These are phyloP conservation scores for Drosophila mulleri DNA, from an alignment of 2,888 invertebrate genomes.

Conservation along the genomic window DNA sequence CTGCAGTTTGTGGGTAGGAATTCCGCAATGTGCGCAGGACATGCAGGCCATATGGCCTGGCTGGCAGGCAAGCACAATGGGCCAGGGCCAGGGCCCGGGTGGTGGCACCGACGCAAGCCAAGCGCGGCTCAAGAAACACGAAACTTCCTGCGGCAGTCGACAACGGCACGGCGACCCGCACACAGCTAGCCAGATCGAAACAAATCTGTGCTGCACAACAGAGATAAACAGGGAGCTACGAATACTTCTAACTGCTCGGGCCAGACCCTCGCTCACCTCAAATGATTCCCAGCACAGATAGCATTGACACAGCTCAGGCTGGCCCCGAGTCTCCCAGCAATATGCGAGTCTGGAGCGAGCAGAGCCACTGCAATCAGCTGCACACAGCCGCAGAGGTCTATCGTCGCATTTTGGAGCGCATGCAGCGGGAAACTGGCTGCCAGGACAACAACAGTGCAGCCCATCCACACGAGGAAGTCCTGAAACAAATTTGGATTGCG, in stretches of 20 bases:
- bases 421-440: slow-evolving; percentile 14
- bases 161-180: slow-evolving; percentile 55
- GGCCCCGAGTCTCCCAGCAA: not conserved
- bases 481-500: slow-evolving; percentile 63
- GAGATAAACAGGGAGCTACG: not conserved
- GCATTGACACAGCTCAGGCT: slow-evolving; percentile 7
- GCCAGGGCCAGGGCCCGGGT: slow-evolving; percentile 37
- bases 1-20: slow-evolving; percentile 68
- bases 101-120: slow-evolving; percentile 55
- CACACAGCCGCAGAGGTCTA: slow-evolving; percentile 59
- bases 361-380: slow-evolving; percentile 52
- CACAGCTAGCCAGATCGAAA: slow-evolving; percentile 53
- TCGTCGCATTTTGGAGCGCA: slow-evolving; percentile 36
- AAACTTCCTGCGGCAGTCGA: slow-evolving; percentile 63
- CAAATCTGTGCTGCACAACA: slow-evolving; percentile 45
- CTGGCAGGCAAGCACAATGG: slow-evolving; percentile 29
- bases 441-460: not conserved
- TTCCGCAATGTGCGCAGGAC: slow-evolving; percentile 75
- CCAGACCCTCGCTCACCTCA: slow-evolving; percentile 5
- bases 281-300: slow-evolving; percentile 62
- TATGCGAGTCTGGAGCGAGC: slow-evolving; percentile 32
- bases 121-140: slow-evolving; percentile 48
- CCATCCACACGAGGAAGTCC: slow-evolving; percentile 5
- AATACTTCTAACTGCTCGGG: no score
- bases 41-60: slow-evolving; percentile 66